phyloP scores from a whole-genome alignment of 2,888 invertebrate genomes.

The Disparrhopalites patrizii region DNA sequence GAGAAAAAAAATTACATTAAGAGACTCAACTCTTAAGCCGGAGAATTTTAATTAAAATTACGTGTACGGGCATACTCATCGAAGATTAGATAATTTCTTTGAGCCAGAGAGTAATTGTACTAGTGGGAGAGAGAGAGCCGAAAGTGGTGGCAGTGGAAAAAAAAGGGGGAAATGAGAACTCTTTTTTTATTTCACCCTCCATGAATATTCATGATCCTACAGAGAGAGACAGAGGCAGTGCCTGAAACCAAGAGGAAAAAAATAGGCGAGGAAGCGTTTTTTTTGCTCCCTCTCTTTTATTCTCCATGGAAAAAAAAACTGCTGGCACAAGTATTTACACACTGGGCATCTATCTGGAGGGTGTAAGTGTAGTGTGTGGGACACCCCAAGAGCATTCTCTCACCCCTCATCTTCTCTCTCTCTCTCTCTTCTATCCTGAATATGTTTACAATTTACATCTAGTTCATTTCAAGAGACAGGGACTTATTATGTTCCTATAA shows the following conservation, averaged over 20 bases:
- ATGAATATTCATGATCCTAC: slow-evolving; percentile 45
- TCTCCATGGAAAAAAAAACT: slow-evolving; percentile 28
- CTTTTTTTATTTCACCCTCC: slow-evolving; percentile 30
- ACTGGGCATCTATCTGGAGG: too few species aligned
- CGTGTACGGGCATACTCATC: slow-evolving; percentile 46
- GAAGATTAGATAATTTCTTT: slow-evolving; percentile 46
- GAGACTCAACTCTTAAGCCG: slow-evolving; percentile 32
- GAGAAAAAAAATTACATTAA: slow-evolving; percentile 38
- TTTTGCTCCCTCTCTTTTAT: too few species aligned
- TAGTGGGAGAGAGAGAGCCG: slow-evolving; percentile 28
- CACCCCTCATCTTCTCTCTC: neutral
- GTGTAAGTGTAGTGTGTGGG: slow-evolving; percentile 7
- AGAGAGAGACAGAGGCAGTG: too few species aligned
- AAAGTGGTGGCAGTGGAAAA: slow-evolving; percentile 15
- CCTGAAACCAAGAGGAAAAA: slow-evolving; percentile 25
- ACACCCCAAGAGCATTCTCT: slow-evolving; percentile 4
- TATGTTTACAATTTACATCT: slow-evolving; percentile 21
- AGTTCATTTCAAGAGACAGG: slow-evolving; percentile 18
- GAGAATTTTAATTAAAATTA: slow-evolving; percentile 49
- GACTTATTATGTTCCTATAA: slow-evolving; percentile 15
- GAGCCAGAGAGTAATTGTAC: slow-evolving; percentile 35
- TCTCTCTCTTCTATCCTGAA: slow-evolving; percentile 1
- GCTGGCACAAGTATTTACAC: slow-evolving; percentile 30
- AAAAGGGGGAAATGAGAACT: slow-evolving; percentile 29
- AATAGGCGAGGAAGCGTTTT: slow-evolving; percentile 23